Conservation (phyloP, 1,140 invertebrate genomes). For the Cyrtorhinus lividipennis region DNA sequence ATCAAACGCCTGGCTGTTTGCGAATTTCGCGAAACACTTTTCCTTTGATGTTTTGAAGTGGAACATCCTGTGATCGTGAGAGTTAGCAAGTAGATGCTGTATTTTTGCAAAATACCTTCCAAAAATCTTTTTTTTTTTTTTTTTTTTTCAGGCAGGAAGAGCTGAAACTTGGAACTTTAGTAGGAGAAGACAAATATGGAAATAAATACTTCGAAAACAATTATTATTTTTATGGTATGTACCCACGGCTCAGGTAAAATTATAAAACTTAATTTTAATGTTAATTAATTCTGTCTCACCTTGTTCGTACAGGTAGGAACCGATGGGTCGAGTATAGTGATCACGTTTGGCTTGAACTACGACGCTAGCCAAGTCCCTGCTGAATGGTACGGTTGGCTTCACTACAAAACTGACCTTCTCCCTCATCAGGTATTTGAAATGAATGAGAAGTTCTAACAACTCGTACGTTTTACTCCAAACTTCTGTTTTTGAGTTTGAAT, state of each 20-base stretch:
- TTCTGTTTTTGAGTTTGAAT: no score
- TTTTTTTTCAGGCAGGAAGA: slow-evolving; percentile 59
- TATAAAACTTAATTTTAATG: no score
- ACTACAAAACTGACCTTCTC: slow-evolving; percentile 67
- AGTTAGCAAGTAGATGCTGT: no score
- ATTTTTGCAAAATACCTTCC: no score
- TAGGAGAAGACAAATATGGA: slow-evolving; percentile 92
- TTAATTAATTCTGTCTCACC: no score
- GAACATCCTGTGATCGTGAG: no score
- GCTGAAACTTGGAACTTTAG: slow-evolving; percentile 63
- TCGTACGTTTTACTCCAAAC: background rate
- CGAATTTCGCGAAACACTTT: no score
- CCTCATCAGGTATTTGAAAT: slow-evolving; percentile 34
- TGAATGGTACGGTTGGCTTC: slow-evolving; percentile 81
- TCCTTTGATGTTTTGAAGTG: no score
- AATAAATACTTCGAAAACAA: slow-evolving; percentile 95
- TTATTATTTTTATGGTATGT: slow-evolving; percentile 66
- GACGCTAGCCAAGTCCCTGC: slow-evolving; percentile 86
- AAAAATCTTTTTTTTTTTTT: background rate
- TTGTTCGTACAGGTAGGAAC: slow-evolving; percentile 49
- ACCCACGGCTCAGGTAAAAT: no score
- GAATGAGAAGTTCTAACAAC: background rate
- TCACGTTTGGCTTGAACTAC: slow-evolving; percentile 63
- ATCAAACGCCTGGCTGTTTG: no score
- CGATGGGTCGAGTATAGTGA: slow-evolving; percentile 85